These are phyloP conservation scores for Coregonus clupeaformis DNA, from an alignment of 2,113 vertebrate species.

Conservation along the genomic window DNA sequence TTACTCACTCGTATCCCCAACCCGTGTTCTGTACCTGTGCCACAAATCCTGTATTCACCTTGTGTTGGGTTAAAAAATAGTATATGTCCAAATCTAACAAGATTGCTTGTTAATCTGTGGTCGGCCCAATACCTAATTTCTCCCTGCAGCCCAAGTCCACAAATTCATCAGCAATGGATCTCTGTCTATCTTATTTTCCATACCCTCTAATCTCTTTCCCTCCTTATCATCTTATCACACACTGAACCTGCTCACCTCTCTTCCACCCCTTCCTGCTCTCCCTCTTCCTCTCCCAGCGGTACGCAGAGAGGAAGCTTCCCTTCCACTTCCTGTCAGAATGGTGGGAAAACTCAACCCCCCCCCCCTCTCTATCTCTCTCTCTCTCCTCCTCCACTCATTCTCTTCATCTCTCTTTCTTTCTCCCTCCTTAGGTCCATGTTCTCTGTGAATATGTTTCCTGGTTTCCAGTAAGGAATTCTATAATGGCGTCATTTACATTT, in stretches of 20 bases:
- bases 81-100: no score
- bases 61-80: no score
- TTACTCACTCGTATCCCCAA: no score
- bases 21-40: no score
- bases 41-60: no score
- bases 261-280: conserved; percentile 34
- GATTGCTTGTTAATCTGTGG: no score
- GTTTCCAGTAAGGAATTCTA: background rate
- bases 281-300: conserved; percentile 18
- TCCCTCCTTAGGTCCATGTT: background rate
- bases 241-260: conserved; percentile 8
- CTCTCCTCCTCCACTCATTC: conserved; percentile 4
- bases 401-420: background rate
- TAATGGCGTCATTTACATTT: background rate
- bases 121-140: background rate
- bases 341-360: conserved; percentile 54
- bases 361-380: background rate
- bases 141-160: no score
- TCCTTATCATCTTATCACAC: background rate
- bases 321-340: conserved; percentile 65
- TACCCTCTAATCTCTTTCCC: background rate
- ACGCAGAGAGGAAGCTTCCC: conserved; percentile 61
- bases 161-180: background rate
- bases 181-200: conserved; percentile 6
- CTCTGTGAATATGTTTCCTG: background rate